phyloP scores from a whole-genome alignment of 2,797 vertebrate genomes.

The Apogon hyalosoma region DNA sequence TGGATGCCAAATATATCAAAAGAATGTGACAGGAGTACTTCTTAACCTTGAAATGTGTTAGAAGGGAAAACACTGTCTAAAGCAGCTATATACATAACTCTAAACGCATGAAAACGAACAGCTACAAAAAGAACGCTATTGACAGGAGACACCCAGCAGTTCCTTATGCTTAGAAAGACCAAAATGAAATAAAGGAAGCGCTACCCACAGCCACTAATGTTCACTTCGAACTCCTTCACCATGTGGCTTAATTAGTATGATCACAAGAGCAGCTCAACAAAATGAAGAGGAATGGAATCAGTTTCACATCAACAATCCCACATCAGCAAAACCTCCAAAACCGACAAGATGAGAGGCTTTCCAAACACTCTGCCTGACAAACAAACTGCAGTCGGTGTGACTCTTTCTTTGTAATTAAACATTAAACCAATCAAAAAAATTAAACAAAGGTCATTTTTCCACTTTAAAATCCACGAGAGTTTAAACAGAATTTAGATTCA shows the following conservation, averaged over 20 bases:
- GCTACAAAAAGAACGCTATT: not conserved
- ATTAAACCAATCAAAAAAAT: not conserved
- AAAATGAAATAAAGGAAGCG: not conserved
- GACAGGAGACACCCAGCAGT: not conserved
- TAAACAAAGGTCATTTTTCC: not conserved
- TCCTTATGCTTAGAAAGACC: not conserved
- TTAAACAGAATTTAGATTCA: no score
- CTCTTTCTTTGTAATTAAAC: not conserved
- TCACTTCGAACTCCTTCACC: slow-evolving; percentile 1
- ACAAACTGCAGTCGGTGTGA: not conserved
- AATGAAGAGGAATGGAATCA: no score
- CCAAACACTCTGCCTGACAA: not conserved
- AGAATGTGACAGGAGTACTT: no score
- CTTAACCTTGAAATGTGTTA: no score
- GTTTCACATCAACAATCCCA: slow-evolving; percentile 1
- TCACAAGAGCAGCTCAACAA: slow-evolving; percentile 1
- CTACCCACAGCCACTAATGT: not conserved
- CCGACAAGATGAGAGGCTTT: not conserved
- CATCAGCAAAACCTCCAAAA: slow-evolving; percentile 14
- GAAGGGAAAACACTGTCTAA: not conserved
- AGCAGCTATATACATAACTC: not conserved
- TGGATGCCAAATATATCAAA: no score
- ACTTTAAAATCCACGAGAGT: no score
- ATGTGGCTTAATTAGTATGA: not conserved
- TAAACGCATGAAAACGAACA: not conserved